A percentile compares a stretch with the other conserved stretches of the same genome.
Conservation (phyloP, 2,888 invertebrate genomes). For the Heliconius charithonia region DNA sequence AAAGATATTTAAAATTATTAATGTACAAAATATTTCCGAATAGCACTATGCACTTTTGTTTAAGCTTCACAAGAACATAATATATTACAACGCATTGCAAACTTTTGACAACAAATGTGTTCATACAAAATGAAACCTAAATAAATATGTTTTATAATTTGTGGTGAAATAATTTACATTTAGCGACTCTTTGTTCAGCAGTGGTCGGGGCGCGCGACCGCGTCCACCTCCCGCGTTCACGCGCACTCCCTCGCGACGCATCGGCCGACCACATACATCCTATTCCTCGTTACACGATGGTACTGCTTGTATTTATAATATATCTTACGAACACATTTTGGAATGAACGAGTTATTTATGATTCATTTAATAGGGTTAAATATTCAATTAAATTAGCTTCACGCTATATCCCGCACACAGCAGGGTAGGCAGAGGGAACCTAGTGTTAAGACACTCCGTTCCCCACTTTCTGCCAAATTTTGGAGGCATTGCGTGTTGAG, state of each 20-base stretch:
- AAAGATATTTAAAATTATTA: background rate
- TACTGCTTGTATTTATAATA: slow-evolving; percentile 52
- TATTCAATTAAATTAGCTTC: too few species aligned
- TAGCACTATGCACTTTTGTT: background rate
- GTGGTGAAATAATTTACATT: slow-evolving; percentile 14
- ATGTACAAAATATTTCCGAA: background rate
- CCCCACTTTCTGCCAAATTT: too few species aligned
- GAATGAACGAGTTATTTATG: background rate
- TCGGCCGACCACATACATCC: slow-evolving; percentile 84
- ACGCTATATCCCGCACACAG: too few species aligned
- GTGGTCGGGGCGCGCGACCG: slow-evolving; percentile 85
- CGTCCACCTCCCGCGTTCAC: slow-evolving; percentile 89
- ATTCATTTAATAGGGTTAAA: background rate
- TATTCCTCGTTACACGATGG: slow-evolving; percentile 75
- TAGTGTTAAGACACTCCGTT: too few species aligned
- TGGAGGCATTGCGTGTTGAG: too few species aligned
- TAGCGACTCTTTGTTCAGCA: slow-evolving; percentile 37
- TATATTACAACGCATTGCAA: background rate
- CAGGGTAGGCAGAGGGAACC: too few species aligned
- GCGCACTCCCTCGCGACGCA: slow-evolving; percentile 90
- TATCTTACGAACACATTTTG: slow-evolving; percentile 6
- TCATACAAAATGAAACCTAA: background rate
- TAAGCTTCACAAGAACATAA: background rate
- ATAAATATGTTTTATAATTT: slow-evolving; percentile 9
- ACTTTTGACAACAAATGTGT: background rate